phyloP scores from a whole-genome alignment of 1,140 invertebrate species.

The Zaprionus lachaisei region DNA sequence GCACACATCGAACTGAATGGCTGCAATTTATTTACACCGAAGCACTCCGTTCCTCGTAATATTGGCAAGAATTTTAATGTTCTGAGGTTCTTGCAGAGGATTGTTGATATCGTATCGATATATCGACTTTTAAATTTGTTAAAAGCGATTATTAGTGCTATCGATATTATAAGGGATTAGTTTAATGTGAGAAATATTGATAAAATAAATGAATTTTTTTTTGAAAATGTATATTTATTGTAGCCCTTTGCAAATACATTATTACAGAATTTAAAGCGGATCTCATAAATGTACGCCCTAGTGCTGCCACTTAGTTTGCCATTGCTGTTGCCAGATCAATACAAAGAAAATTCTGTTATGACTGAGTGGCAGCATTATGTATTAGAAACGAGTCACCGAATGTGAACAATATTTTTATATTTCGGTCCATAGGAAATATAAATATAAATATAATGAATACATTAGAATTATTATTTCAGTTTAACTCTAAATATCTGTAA shows the following conservation, averaged over 20 bases:
- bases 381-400: neutral
- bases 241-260: no score
- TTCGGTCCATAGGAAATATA: no score
- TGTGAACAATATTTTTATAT: neutral
- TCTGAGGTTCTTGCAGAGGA: neutral
- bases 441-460: neutral
- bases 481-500: no score
- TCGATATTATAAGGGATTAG: neutral
- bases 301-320: neutral
- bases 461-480: no score
- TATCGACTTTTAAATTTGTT: constrained; percentile 16
- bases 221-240: no score
- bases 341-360: neutral
- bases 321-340: constrained; percentile 1
- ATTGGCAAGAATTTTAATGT: constrained; percentile 33
- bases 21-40: constrained; percentile 2
- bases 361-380: neutral
- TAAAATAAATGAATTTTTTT: neutral
- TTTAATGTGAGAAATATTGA: neutral
- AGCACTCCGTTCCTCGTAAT: neutral
- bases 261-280: no score
- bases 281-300: neutral
- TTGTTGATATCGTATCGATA: constrained; percentile 16
- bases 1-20: constrained; percentile 27
- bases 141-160: neutral